Base-by-base conservation (phyloP, 1,140 invertebrate species). In the Agraylea sexmaculata region DNA sequence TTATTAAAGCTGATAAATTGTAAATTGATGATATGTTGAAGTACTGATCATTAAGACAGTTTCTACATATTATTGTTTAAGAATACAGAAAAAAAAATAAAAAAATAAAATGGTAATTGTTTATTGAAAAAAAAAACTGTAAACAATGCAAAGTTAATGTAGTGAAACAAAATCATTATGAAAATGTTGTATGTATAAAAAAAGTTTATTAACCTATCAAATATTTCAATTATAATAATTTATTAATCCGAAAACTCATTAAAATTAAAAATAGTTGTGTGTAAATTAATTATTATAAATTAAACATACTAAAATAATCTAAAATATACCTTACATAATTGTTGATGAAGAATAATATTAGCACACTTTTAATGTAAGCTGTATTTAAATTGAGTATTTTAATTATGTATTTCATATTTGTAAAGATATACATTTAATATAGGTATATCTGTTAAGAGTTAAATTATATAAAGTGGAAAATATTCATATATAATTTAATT, bases 341-440 rank as follows among this genome's bases (percentile, higher is more conserved):
- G n/a, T n/a, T n/a, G 19, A 17, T 4, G n/a, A 15, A 32, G 19
- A 16, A 15, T 32, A 32, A 2, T 3, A 15, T 32, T 15, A 32
- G 6, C 11, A 4, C 2, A 32, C 6, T 8, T 11, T 36, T 22
- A 22, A 23, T 36, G 25, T 20, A 23, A 36, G 15, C 13, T 36
- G 25, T 22, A 12, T 22, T 3, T 4, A 8, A 18, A 10, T 20
- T 34, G 20, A 13, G 15, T 36, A 22, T 36, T 23, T 23, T 23
- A 36, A 36, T 36, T 22, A 36, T 23, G 25, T 22, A 23, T 23
- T 36, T 10, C 25, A 4, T 2, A 23, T 36, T 5, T 36, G 12
- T 13, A 36, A 23, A 23, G 25, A 15, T 22, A 36, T 36, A 10
- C 16, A 22, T 36, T 36, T 3, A 36, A 36, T 36, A 22, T 23